Evolutionary conservation across 2,797 vertebrate species (phyloP).

Genomic region (Rhinophrynus dorsalis): DNA sequence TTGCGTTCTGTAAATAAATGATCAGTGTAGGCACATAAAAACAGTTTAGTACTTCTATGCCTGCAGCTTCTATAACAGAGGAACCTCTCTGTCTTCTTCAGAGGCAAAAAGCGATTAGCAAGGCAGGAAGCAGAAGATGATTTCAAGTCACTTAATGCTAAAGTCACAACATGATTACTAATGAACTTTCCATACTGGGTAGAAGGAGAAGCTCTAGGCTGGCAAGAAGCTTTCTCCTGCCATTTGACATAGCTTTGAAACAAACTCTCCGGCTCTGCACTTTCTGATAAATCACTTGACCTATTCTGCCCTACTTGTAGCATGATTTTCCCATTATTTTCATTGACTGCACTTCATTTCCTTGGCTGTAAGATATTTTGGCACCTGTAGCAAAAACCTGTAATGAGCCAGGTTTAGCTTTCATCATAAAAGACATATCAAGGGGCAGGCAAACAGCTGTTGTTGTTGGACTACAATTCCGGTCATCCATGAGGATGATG

Average conservation of each 20-base stretch:
- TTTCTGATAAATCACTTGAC: constrained; percentile 23
- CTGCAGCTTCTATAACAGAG: constrained; percentile 13
- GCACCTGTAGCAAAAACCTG: background rate
- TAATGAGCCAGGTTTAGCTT: too few species aligned
- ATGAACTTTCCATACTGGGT: constrained; percentile 38
- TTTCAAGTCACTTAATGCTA: constrained; percentile 34
- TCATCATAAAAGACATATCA: too few species aligned
- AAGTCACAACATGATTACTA: constrained; percentile 37
- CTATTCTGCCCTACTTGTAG: constrained; percentile 5
- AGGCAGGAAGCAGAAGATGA: constrained; percentile 28
- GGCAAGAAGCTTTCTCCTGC: constrained; percentile 8
- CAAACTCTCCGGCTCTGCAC: background rate
- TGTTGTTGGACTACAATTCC: too few species aligned
- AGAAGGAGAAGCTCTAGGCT: constrained; percentile 13
- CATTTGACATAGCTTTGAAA: constrained; percentile 7
- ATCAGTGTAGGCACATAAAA: background rate
- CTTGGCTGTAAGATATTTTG: constrained; percentile 15
- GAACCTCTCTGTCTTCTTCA: constrained; percentile 10
- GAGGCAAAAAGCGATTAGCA: constrained; percentile 16
- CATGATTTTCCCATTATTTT: constrained; percentile 8
- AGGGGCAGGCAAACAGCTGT: too few species aligned
- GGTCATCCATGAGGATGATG: too few species aligned
- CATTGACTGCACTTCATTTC: background rate
- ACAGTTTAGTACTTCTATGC: constrained; percentile 19
- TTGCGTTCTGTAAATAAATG: background rate